Base-by-base conservation (phyloP, 2,888 invertebrate genomes). In the Drosophila pseudotakahashii region DNA sequence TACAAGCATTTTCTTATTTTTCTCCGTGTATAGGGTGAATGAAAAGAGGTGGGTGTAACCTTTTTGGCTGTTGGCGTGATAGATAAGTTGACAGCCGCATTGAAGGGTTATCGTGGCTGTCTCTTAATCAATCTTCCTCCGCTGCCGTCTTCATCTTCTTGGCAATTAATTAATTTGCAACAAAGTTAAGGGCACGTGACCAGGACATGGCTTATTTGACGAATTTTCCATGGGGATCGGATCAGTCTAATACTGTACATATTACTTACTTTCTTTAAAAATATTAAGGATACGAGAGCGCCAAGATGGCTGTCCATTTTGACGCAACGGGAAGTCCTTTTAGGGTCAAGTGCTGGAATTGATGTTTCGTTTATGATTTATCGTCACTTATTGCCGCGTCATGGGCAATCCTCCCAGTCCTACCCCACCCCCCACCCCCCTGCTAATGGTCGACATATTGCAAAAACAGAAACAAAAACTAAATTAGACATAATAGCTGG, bases 281-380 rank as follows among this genome's bases (percentile, higher is more conserved):
- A 47, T 32, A 41, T 48, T 34, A 39, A 34, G 53, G 19, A 47
- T 26, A 39, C 9, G n/a, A 10, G 44, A 59, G 45, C 19, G 19
- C 36, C 26, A 41, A 58, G 14, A 36, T 57, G 26, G 34, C 34
- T 39, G n/a, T 36, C 34, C 42, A 55, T 45, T 58, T 34, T 14
- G 45, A 55, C 26, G 45, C 57, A 48, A 52, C 52, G 45, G 59
- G 52, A 50, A 36, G 45, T 48, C 52, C 74, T 52, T 57, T 44
- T 47, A 42, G 90, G 91, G 91, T 91, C 91, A 91, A 91, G 90
- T 88, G 87, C 90, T 91, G 91, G 87, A 91, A 90, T 89, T 91
- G 91, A 91, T 91, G 91, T 91, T 91, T 91, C 91, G 89, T 89
- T 91, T 90, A 91, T 91, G 91, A 91, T 91, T 91, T 91, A 91